A percentile compares a stretch with the other conserved stretches of the same genome.
phyloP scores from a whole-genome alignment of 2,113 vertebrate species.

The Propithecus coquereli region DNA sequence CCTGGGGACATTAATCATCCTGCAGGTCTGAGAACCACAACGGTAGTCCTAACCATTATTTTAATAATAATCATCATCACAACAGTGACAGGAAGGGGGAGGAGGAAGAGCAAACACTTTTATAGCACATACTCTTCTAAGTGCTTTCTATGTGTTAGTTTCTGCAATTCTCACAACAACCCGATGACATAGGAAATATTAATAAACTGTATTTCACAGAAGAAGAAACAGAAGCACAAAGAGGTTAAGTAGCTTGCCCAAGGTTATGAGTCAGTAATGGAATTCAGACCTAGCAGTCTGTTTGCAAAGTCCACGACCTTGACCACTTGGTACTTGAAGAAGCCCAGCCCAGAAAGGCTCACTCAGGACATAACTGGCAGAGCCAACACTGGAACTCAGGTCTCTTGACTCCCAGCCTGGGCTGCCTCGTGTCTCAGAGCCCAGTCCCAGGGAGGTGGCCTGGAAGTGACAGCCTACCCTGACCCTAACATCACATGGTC shows the following conservation, averaged over 20 bases:
- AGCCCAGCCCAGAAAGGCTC: neutral
- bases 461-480: neutral
- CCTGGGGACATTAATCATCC: neutral
- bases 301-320: neutral
- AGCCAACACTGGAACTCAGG: neutral
- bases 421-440: neutral
- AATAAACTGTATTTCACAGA: neutral
- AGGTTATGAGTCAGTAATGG: neutral
- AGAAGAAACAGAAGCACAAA: neutral
- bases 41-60: neutral
- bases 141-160: neutral
- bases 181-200: neutral
- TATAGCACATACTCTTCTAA: neutral
- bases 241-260: neutral
- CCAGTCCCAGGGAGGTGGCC: neutral
- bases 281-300: neutral
- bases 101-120: neutral
- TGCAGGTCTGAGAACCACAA: neutral
- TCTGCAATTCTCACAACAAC: neutral
- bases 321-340: neutral
- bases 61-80: neutral
- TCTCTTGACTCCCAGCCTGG: neutral
- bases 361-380: neutral
- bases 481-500: neutral
- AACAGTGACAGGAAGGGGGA: neutral